phyloP scores from a whole-genome alignment of 2,797 vertebrate species.

The Capromys pilorides region DNA sequence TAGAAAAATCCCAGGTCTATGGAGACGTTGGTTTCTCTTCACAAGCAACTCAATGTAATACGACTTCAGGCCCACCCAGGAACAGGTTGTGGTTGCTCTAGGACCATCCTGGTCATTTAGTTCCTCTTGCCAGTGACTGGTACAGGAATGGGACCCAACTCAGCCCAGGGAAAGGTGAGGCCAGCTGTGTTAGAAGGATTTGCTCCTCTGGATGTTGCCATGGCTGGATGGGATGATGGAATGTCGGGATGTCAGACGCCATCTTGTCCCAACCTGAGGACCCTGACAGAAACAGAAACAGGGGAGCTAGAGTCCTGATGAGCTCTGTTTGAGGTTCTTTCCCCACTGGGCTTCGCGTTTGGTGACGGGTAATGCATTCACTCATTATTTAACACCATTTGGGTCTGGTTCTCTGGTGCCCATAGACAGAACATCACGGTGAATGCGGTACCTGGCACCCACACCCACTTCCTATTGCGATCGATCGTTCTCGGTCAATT shows the following conservation, averaged over 20 bases:
- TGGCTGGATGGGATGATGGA: not conserved
- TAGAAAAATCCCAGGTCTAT: not conserved
- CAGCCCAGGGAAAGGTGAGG: not conserved
- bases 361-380: not conserved
- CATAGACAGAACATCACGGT: not conserved
- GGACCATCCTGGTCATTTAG: not conserved
- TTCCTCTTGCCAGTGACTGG: not conserved
- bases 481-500: constrained; percentile 47
- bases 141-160: not conserved
- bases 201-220: not conserved
- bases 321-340: not conserved
- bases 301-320: not conserved
- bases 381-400: constrained; percentile 45
- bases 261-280: not conserved
- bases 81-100: not conserved
- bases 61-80: not conserved
- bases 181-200: not conserved
- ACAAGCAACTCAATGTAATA: not conserved
- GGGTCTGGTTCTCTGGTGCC: not conserved
- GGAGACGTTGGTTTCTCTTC: not conserved
- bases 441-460: constrained; percentile 49
- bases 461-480: constrained; percentile 40
- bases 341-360: not conserved
- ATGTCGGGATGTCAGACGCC: not conserved
- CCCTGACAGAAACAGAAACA: not conserved